Base-by-base conservation (phyloP, 1,140 invertebrate genomes). In the Lordiphosa mommai region DNA sequence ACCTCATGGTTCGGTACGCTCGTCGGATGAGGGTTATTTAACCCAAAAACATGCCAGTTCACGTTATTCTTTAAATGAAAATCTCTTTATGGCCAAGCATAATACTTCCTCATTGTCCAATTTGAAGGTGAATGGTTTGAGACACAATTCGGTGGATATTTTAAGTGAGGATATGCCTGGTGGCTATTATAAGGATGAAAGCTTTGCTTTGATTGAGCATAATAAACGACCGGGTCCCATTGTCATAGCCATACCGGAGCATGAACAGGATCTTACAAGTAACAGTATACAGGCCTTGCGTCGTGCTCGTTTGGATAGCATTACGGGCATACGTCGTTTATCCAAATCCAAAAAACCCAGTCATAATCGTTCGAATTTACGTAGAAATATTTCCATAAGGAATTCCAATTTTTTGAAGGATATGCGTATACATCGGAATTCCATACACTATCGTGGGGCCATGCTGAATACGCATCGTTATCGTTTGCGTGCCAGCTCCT, bases 401-500 rank as follows among this genome's bases (percentile, higher is more conserved):
- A 87, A 92, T 55, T 91, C 91, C n/a, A 93, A 94, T 68, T 95
- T 95, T 72, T 91, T 95, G 34, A 94, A 93, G 77, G 92, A 95
- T 76, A 92, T 95, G 65, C 92, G 92, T 72, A 92, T 95, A 48
- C 94, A 94, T 61, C 92, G 94, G 57, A 94, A 95, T 86, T 95
- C 94, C 0, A 92, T 97, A 30, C 94, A 94, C 80, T 94, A 95
- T 89, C 91, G 94, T 44, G 94, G 94, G 8, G 94, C 94, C 16
- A 94, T 94, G 89, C 88, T 95, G 9, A 95, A 94, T 87, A 92
- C 94, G 36, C 92, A 93, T 88, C 92, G 96, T 60, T 97, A 97
- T 88, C 91, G 94, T 40, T 89, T 97, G 51, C 92, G 95, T 38
- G 95, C 96, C 5, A 96, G 95, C 0, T 96, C 95, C 12, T 97